These are phyloP conservation scores for Acanthosepion pharaonis DNA, from an alignment of 2,888 invertebrate genomes.

Conservation along the genomic window DNA sequence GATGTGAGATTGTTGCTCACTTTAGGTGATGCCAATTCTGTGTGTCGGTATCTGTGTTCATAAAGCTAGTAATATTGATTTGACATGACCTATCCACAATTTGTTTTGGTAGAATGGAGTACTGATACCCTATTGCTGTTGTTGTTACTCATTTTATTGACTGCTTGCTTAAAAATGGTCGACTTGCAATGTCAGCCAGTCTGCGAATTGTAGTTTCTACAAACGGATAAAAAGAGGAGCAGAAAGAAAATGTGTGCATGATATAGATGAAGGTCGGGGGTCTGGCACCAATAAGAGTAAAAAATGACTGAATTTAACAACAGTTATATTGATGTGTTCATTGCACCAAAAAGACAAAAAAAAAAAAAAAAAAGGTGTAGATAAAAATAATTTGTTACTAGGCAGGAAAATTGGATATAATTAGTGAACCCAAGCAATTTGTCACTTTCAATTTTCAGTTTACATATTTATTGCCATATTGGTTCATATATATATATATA, in stretches of 20 bases:
- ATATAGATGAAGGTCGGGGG: background rate
- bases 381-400: background rate
- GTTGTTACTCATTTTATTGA: background rate
- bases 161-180: background rate
- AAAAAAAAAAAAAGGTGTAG: background rate
- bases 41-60: background rate
- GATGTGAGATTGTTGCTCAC: background rate
- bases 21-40: too few species aligned
- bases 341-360: background rate
- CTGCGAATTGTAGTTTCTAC: background rate
- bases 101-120: conserved; percentile 5
- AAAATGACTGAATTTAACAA: background rate
- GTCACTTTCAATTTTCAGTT: too few species aligned
- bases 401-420: too few species aligned
- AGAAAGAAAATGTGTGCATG: background rate
- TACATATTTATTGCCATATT: too few species aligned
- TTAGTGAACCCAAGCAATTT: too few species aligned
- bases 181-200: background rate
- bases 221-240: background rate
- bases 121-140: background rate
- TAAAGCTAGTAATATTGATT: background rate
- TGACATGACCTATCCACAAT: background rate
- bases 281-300: background rate
- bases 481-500: too few species aligned
- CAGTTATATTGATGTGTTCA: background rate